phyloP scores from a whole-genome alignment of 2,888 invertebrate species.

The Diaprepes abbreviatus region DNA sequence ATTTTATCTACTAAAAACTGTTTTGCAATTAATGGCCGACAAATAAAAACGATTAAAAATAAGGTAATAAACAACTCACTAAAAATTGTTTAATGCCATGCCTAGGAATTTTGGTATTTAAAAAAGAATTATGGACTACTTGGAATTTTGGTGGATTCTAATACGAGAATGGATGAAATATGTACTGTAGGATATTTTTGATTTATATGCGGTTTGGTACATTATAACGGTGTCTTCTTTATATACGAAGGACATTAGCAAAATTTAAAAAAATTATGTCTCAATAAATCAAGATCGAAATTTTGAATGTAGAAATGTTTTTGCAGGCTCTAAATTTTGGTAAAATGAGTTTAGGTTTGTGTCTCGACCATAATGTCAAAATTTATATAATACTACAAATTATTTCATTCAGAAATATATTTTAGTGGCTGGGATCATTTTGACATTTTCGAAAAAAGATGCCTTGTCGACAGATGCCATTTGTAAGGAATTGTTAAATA shows the following conservation, averaged over 20 bases:
- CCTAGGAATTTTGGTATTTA: slow-evolving; percentile 11
- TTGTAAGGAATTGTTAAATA: no score
- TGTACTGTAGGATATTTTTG: not conserved
- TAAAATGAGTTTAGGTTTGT: no score
- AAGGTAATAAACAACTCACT: slow-evolving; percentile 24
- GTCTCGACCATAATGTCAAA: no score
- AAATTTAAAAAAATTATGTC: not conserved
- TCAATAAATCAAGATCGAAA: no score
- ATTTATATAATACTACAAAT: no score
- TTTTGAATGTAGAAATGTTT: no score
- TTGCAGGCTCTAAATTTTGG: no score
- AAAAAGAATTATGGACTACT: slow-evolving; percentile 13
- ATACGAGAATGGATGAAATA: not conserved
- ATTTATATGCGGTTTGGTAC: not conserved
- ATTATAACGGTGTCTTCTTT: not conserved
- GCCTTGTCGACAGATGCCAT: no score
- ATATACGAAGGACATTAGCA: not conserved
- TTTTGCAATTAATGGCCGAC: slow-evolving; percentile 28
- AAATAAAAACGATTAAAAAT: slow-evolving; percentile 31
- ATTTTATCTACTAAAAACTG: slow-evolving; percentile 28
- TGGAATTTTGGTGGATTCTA: slow-evolving; percentile 9
- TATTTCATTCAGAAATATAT: no score
- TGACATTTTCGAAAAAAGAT: no score
- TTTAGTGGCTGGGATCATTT: no score
- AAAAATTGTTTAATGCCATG: slow-evolving; percentile 8